Percentiles rank a stretch among this genome's conserved stretches.
Conservation (phyloP, 2,797 vertebrate genomes). For the Rhynchonycteris naso region DNA sequence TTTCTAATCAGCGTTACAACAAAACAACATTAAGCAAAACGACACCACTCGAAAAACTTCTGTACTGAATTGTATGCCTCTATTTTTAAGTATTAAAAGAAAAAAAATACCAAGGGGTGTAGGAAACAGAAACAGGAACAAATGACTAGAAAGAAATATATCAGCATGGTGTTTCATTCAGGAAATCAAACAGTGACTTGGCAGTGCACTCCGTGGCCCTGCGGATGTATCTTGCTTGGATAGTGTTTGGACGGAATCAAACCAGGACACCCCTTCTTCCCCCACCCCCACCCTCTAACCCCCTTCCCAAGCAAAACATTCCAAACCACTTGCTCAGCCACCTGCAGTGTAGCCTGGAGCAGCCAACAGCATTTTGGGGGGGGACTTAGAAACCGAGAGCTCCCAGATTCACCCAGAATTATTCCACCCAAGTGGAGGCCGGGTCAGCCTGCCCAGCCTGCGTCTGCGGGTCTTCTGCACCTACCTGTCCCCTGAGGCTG, state of each 20-base stretch:
- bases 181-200: neutral
- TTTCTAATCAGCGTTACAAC: neutral
- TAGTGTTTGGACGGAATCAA: neutral
- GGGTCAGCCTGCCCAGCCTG: neutral
- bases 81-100: neutral
- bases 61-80: neutral
- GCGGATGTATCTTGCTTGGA: neutral
- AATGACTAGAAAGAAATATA: neutral
- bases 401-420: neutral
- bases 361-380: neutral
- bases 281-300: neutral
- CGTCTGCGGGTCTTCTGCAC: neutral
- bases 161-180: neutral
- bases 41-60: neutral
- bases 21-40: neutral
- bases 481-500: neutral
- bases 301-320: neutral
- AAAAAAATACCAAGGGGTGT: neutral
- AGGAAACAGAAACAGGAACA: neutral
- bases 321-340: neutral
- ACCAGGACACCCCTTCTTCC: neutral
- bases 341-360: neutral
- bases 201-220: neutral
- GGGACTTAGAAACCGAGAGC: neutral
- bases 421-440: neutral